A percentile compares a stretch with the other conserved stretches of the same genome.
Evolutionary conservation across 2,888 invertebrate genomes (phyloP).

Genomic region (Deroplatys truncata): DNA sequence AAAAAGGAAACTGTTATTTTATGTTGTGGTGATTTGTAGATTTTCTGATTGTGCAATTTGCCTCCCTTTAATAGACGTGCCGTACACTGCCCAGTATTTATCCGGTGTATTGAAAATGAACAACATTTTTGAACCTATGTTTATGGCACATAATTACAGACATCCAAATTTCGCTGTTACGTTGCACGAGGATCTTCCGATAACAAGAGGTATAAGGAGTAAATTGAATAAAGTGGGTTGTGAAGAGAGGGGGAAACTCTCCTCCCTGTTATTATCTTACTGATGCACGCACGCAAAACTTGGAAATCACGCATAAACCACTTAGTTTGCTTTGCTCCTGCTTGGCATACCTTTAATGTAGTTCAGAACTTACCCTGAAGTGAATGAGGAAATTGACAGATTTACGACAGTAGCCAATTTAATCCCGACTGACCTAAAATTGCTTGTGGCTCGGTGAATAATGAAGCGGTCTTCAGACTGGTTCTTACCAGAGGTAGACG

Average conservation of each 20-base stretch:
- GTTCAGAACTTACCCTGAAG: background rate
- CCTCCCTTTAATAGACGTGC: background rate
- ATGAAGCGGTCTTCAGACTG: no score
- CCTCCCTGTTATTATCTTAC: background rate
- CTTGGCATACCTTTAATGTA: background rate
- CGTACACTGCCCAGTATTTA: background rate
- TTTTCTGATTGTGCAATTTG: background rate
- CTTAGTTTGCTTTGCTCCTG: background rate
- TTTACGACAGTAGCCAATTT: background rate
- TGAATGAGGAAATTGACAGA: background rate
- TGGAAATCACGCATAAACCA: background rate
- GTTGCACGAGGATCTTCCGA: background rate
- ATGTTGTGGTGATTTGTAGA: background rate
- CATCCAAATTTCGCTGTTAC: background rate
- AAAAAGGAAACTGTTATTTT: background rate
- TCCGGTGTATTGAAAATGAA: background rate
- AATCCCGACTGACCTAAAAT: no score
- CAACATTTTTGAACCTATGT: background rate
- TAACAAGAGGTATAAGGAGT: background rate
- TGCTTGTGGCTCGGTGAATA: no score
- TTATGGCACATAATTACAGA: background rate
- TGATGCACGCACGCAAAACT: background rate
- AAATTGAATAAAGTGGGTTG: background rate
- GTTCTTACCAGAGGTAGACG: no score
- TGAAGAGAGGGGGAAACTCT: background rate